Percentiles rank a stretch among this genome's conserved stretches.
These are phyloP conservation scores for Uloborus plumipes DNA, from an alignment of 2,888 invertebrate genomes.

Conservation along the genomic window DNA sequence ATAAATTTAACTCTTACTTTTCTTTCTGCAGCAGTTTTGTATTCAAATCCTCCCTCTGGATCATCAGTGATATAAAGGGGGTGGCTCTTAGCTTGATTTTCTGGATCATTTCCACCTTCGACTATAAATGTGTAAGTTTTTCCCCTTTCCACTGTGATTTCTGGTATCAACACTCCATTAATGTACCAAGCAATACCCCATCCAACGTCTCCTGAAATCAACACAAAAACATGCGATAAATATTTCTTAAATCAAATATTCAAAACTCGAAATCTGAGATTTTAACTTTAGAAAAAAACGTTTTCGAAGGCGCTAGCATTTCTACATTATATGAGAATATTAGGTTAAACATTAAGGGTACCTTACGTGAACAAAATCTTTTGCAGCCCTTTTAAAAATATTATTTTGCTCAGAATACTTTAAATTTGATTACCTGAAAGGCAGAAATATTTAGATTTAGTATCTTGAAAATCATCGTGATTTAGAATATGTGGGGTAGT, in stretches of 20 bases:
- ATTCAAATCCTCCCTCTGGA: conserved; percentile 88
- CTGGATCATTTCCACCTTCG: conserved; percentile 86
- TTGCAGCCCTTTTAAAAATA: no score
- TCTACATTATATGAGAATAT: no score
- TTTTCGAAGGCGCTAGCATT: no score
- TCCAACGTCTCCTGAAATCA: conserved; percentile 81
- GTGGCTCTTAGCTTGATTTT: conserved; percentile 86
- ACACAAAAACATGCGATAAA: background rate
- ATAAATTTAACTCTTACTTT: conserved; percentile 75
- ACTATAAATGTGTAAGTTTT: conserved; percentile 80
- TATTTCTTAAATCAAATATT: background rate
- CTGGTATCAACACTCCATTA: conserved; percentile 90
- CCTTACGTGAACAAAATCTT: no score
- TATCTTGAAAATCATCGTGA: no score
- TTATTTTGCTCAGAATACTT: no score
- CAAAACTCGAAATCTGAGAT: no score
- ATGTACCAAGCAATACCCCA: conserved; percentile 96
- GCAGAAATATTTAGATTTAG: background rate
- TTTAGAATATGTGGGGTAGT: no score
- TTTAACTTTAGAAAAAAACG: no score
- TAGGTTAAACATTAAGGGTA: no score
- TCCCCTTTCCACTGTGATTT: conserved; percentile 88
- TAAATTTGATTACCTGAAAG: background rate
- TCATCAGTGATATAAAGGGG: conserved; percentile 93
- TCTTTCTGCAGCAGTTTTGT: conserved; percentile 85